These are phyloP conservation scores for Buphagus erythrorhynchus DNA, from an alignment of 2,797 vertebrate genomes.

Conservation along the genomic window DNA sequence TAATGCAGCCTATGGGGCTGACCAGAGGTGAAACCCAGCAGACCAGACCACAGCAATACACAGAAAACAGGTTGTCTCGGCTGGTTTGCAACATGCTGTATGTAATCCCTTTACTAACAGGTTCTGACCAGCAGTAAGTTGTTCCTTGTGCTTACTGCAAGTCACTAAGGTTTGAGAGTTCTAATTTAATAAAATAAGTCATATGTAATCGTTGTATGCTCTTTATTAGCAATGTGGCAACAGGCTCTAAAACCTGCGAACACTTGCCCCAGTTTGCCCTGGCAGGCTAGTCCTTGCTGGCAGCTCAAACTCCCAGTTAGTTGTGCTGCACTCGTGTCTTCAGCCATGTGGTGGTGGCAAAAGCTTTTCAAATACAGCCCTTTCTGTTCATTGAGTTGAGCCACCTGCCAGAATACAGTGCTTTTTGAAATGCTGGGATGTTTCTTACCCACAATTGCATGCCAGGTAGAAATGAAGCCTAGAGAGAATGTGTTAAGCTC, in stretches of 20 bases:
- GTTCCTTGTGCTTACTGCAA: background rate
- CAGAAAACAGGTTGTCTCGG: background rate
- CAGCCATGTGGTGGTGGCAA: conserved; percentile 63
- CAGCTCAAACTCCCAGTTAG: background rate
- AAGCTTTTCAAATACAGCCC: background rate
- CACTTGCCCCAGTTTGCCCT: background rate
- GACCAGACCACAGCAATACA: background rate
- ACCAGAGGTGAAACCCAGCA: background rate
- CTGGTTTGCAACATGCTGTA: background rate
- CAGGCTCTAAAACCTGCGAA: accelerated
- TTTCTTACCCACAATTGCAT: background rate
- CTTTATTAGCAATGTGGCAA: background rate
- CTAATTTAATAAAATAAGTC: conserved; percentile 23
- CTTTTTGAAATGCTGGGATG: background rate
- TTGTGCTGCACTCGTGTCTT: background rate
- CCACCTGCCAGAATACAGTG: background rate
- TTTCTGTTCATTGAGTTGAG: background rate
- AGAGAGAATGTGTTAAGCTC: background rate
- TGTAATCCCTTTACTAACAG: background rate
- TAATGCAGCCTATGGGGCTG: background rate
- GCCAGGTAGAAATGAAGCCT: background rate
- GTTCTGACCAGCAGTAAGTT: background rate
- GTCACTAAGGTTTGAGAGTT: background rate
- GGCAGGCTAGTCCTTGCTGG: background rate
- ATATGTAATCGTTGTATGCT: background rate